Conservation (phyloP, 2,888 invertebrate species). For the Cosmopolites sordidus region DNA sequence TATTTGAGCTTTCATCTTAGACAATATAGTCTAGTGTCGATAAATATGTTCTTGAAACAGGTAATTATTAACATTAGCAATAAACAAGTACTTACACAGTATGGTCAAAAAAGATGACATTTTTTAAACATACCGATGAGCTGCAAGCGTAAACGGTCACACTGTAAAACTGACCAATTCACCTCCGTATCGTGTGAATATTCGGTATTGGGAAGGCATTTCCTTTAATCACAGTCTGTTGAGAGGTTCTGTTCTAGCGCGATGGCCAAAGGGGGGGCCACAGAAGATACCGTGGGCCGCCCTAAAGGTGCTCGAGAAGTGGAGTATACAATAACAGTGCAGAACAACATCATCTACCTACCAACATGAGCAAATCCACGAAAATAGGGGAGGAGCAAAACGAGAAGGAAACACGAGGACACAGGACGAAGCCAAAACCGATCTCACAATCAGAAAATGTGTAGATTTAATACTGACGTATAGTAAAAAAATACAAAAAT, state of each 20-base stretch:
- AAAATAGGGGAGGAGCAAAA: not conserved
- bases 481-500: constrained; percentile 4
- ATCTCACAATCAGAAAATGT: not conserved
- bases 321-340: constrained; percentile 48
- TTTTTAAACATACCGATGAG: too few relatives aligned
- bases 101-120: too few relatives aligned
- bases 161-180: too few relatives aligned
- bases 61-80: too few relatives aligned
- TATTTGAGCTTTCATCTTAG: too few relatives aligned
- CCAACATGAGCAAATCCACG: constrained; percentile 44
- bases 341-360: constrained; percentile 39
- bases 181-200: not conserved
- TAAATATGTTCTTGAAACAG: too few relatives aligned
- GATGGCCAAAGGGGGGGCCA: constrained; percentile 3
- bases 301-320: constrained; percentile 27
- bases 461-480: constrained; percentile 2
- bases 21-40: too few relatives aligned
- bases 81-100: too few relatives aligned
- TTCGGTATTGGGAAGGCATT: constrained; percentile 48
- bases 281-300: too few relatives aligned
- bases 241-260: constrained; percentile 28
- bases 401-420: not conserved
- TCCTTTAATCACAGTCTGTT: constrained; percentile 54
- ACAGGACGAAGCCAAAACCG: too few relatives aligned
- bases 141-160: too few relatives aligned